Percentiles rank a stretch among this genome's conserved stretches.
Conservation (phyloP, 2,113 vertebrate genomes). For the Festucalex cinctus region DNA sequence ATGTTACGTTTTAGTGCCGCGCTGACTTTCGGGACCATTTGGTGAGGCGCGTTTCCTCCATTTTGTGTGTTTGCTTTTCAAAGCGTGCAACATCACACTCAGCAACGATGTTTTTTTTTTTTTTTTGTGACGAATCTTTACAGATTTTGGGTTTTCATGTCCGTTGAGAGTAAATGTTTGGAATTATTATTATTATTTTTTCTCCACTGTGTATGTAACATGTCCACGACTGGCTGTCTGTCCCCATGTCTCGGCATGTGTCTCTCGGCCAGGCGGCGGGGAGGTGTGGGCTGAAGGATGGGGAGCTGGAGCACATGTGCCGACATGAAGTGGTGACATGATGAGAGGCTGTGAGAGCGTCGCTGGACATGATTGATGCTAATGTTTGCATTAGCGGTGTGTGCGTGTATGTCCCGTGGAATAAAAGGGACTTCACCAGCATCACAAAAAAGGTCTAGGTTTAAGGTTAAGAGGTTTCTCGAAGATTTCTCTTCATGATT, state of each 20-base stretch:
- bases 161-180: too few relatives aligned
- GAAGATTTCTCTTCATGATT: too few relatives aligned
- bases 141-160: neutral
- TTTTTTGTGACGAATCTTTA: slow-evolving; percentile 5
- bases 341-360: slow-evolving; percentile 30
- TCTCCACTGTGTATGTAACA: slow-evolving; percentile 31
- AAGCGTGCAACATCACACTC: slow-evolving; percentile 50
- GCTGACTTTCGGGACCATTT: slow-evolving; percentile 64
- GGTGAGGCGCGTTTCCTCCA: slow-evolving; percentile 56
- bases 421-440: neutral
- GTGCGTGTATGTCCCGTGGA: neutral
- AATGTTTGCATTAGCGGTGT: neutral
- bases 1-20: slow-evolving; percentile 42
- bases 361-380: slow-evolving; percentile 18
- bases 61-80: slow-evolving; percentile 46
- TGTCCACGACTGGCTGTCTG: slow-evolving; percentile 51
- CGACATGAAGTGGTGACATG: slow-evolving; percentile 66
- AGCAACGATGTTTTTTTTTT: slow-evolving; percentile 10
- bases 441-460: too few relatives aligned
- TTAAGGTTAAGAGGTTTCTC: too few relatives aligned
- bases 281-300: slow-evolving; percentile 76
- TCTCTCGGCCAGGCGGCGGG: slow-evolving; percentile 34
- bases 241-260: slow-evolving; percentile 69
- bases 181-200: slow-evolving; percentile 9
- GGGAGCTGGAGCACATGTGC: slow-evolving; percentile 66